These are phyloP conservation scores for Leptopilina myrica DNA, from an alignment of 2,888 invertebrate species.

Conservation along the genomic window DNA sequence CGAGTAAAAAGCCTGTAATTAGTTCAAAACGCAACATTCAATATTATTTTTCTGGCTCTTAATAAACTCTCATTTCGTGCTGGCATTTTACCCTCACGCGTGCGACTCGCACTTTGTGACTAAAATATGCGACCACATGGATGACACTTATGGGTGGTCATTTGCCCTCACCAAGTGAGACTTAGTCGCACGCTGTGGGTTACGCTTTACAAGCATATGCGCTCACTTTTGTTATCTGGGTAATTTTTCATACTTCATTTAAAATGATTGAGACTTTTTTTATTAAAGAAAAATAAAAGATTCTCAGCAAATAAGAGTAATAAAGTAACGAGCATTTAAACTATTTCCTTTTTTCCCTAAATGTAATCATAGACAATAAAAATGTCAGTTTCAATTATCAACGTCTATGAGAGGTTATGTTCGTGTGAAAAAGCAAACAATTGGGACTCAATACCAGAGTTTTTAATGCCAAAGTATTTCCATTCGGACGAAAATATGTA, in stretches of 20 bases:
- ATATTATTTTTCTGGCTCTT: background rate
- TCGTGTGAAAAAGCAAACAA: constrained; percentile 52
- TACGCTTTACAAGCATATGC: no score
- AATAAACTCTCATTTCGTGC: background rate
- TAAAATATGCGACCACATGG: background rate
- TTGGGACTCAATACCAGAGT: constrained; percentile 62
- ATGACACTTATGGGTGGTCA: background rate
- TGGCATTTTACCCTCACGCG: background rate
- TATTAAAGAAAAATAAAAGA: background rate
- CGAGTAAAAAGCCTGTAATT: no score
- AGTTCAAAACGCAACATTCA: no score
- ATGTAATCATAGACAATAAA: background rate
- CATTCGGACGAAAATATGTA: constrained; percentile 54
- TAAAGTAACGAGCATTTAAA: no score
- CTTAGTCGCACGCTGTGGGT: no score
- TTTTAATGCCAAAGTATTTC: constrained; percentile 66
- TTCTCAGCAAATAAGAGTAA: no score
- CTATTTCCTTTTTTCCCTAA: no score
- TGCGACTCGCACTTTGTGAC: background rate
- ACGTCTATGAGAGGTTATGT: constrained; percentile 53
- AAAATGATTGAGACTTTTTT: no score
- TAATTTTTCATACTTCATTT: no score
- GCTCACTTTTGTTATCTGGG: no score
- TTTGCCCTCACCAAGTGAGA: background rate
- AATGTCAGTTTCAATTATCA: constrained; percentile 45